A percentile compares a stretch with the other conserved stretches of the same genome.
phyloP scores from a whole-genome alignment of 2,797 vertebrate genomes.

The Pangasius krempfi region DNA sequence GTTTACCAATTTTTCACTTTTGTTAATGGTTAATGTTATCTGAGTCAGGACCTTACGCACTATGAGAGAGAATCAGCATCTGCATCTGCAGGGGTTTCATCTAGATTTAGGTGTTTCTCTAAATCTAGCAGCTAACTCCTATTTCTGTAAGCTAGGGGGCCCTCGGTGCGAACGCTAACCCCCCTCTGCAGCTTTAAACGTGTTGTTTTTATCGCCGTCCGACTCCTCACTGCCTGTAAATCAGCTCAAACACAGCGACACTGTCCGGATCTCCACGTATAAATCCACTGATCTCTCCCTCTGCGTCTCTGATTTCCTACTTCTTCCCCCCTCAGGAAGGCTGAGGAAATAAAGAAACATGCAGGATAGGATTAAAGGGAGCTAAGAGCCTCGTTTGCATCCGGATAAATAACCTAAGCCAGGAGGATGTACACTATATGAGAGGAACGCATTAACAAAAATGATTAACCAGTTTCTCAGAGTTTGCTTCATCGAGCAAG shows the following conservation, averaged over 20 bases:
- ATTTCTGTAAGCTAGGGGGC: neutral
- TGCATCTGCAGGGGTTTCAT: neutral
- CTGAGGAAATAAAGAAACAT: neutral
- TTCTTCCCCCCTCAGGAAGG: neutral
- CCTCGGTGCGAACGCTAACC: neutral
- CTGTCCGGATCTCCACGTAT: neutral
- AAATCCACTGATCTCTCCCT: neutral
- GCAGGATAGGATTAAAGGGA: neutral
- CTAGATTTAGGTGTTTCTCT: neutral
- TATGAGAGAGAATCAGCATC: neutral
- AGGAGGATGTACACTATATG: neutral
- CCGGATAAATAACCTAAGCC: neutral
- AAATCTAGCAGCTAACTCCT: neutral
- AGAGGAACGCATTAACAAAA: neutral
- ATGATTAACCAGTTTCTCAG: constrained; percentile 16
- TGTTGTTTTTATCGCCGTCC: neutral
- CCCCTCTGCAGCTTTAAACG: neutral
- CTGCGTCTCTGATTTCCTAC: neutral
- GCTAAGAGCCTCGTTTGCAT: neutral
- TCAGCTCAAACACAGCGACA: neutral
- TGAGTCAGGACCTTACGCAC: neutral
- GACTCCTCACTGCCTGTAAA: constrained; percentile 3
- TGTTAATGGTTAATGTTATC: neutral
- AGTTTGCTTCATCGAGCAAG: constrained; percentile 1
- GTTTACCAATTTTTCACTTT: neutral